Conservation (phyloP, 2,113 vertebrate genomes). For the Coryphaenoides rupestris region DNA sequence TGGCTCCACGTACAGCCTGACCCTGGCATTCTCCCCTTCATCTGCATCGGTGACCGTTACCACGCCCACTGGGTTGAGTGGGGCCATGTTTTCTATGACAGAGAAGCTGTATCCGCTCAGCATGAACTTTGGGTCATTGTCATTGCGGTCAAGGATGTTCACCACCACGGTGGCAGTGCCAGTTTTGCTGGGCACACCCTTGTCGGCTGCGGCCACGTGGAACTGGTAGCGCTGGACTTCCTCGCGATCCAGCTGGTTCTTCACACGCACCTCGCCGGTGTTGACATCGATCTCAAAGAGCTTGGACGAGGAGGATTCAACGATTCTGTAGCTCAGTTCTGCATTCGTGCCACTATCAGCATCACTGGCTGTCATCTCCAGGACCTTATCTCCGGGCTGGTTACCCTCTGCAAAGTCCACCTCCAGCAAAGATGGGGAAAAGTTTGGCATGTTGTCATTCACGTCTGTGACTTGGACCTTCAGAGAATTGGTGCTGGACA, state of each 20-base stretch:
- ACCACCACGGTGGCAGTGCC: constrained; percentile 90
- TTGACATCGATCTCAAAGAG: constrained; percentile 85
- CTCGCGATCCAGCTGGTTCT: constrained; percentile 86
- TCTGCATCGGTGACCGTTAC: constrained; percentile 92
- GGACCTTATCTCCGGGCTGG: constrained; percentile 81
- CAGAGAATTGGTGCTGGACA: constrained; percentile 95
- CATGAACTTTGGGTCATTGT: constrained; percentile 98
- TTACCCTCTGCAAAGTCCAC: constrained; percentile 91
- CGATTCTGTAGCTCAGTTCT: constrained; percentile 85
- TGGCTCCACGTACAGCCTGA: constrained; percentile 87
- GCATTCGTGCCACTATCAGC: constrained; percentile 91
- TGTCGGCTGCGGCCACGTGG: constrained; percentile 86
- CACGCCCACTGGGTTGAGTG: constrained; percentile 91
- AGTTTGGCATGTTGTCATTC: constrained; percentile 89
- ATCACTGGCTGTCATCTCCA: constrained; percentile 82
- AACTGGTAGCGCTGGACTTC: constrained; percentile 85
- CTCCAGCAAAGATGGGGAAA: constrained; percentile 83
- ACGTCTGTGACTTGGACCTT: constrained; percentile 93
- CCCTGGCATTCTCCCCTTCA: constrained; percentile 86
- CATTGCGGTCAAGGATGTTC: constrained; percentile 90
- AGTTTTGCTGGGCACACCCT: constrained; percentile 87
- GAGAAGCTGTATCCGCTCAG: constrained; percentile 95
- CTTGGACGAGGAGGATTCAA: constrained; percentile 70
- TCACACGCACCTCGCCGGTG: constrained; percentile 85
- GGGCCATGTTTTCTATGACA: constrained; percentile 91